Conservation (phyloP, 2,888 invertebrate genomes). For the Thereva nobilitata region DNA sequence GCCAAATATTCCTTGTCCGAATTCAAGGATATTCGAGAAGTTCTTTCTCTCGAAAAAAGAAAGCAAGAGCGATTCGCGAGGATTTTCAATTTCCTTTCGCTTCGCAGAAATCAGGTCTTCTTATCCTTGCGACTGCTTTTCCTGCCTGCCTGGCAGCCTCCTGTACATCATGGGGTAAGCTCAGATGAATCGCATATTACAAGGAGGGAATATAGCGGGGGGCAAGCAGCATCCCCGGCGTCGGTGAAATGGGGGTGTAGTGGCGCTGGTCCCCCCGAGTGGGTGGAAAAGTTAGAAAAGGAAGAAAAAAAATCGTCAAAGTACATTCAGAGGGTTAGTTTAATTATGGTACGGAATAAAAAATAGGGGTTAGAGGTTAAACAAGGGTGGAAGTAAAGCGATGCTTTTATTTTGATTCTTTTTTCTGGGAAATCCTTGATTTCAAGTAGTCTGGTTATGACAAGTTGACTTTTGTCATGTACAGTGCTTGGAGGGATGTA, state of each 20-base stretch:
- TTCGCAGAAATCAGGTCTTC: constrained; percentile 26
- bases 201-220: background rate
- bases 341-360: constrained; percentile 33
- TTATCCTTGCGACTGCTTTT: constrained; percentile 25
- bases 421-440: constrained; percentile 38
- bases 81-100: constrained; percentile 34
- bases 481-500: constrained; percentile 32
- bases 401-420: constrained; percentile 37
- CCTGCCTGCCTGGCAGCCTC: background rate
- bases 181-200: constrained; percentile 23
- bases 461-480: constrained; percentile 38
- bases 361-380: constrained; percentile 19
- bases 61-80: constrained; percentile 16
- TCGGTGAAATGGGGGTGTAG: background rate
- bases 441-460: constrained; percentile 41
- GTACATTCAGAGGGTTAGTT: constrained; percentile 32
- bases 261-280: constrained; percentile 7
- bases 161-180: constrained; percentile 2
- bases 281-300: constrained; percentile 31
- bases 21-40: background rate
- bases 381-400: constrained; percentile 31
- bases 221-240: too few relatives aligned
- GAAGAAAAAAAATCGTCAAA: constrained; percentile 22
- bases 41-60: background rate
- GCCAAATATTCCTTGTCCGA: background rate